Conservation (phyloP, 2,888 invertebrate genomes). For the Lottia scabra region DNA sequence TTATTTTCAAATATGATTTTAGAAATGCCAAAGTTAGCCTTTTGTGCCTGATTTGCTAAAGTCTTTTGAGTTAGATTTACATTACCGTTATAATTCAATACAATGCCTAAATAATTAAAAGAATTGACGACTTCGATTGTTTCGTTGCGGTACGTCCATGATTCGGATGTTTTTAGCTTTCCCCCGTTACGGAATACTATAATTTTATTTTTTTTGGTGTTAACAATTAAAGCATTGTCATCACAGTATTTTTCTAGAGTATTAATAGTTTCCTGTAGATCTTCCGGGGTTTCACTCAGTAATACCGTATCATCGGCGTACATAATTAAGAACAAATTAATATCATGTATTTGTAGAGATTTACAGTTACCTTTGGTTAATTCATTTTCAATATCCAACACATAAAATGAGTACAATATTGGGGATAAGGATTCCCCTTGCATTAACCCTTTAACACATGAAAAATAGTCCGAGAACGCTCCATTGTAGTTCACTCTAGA, state of each 20-base stretch:
- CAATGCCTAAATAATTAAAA: too few relatives aligned
- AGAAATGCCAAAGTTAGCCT: too few relatives aligned
- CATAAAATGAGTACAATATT: not conserved
- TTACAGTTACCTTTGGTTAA: not conserved
- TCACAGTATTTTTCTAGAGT: constrained; percentile 10
- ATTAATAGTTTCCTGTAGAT: not conserved
- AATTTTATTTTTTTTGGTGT: too few relatives aligned
- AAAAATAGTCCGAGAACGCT: not conserved
- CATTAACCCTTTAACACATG: not conserved
- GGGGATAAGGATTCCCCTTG: constrained; percentile 8
- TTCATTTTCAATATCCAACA: not conserved
- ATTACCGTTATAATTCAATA: too few relatives aligned
- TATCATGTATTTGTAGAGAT: not conserved
- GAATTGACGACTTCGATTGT: too few relatives aligned
- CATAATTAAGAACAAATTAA: not conserved
- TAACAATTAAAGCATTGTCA: constrained; percentile 7
- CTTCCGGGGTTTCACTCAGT: not conserved
- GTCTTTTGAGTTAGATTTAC: too few relatives aligned
- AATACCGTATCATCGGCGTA: not conserved
- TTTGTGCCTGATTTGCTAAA: too few relatives aligned
- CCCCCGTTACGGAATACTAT: too few relatives aligned
- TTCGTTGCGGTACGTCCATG: too few relatives aligned
- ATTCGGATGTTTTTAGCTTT: too few relatives aligned
- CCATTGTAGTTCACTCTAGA: not conserved
- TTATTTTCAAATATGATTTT: too few relatives aligned